Conservation (phyloP, 2,113 vertebrate species). For the Ornithorhynchus anatinus region DNA sequence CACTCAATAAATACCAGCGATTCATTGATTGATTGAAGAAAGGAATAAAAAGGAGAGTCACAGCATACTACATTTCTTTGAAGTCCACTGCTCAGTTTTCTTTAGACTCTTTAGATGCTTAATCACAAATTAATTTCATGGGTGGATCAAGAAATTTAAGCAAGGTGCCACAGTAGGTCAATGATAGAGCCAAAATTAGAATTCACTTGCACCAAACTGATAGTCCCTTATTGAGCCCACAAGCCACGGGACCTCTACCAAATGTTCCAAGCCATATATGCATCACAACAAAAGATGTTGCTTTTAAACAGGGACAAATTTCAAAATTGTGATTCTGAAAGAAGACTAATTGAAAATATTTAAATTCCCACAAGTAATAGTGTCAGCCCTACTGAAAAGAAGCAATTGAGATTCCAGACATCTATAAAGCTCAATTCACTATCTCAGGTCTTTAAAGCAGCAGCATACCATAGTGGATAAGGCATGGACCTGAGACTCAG, state of each 20-base stretch:
- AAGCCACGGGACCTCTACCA: background rate
- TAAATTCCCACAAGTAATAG: background rate
- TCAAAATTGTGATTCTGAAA: background rate
- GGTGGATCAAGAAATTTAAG: conserved; percentile 1
- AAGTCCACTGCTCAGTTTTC: background rate
- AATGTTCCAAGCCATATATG: background rate
- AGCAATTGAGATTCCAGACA: background rate
- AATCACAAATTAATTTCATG: conserved; percentile 43
- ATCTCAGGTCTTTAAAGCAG: background rate
- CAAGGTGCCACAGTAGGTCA: conserved; percentile 15
- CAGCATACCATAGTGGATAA: too few species aligned
- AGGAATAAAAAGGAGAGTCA: background rate
- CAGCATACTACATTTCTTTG: background rate
- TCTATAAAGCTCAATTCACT: background rate
- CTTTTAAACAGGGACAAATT: background rate
- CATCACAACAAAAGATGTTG: background rate
- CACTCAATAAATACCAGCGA: too few species aligned
- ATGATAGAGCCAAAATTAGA: background rate
- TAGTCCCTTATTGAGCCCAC: background rate
- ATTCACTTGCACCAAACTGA: conserved; percentile 20
- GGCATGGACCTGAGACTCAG: too few species aligned
- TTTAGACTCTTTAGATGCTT: background rate
- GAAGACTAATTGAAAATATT: background rate
- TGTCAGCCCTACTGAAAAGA: background rate
- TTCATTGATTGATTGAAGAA: too few species aligned